These are phyloP conservation scores for Azorinus chamasolen DNA, from an alignment of 2,888 invertebrate genomes.

Conservation along the genomic window DNA sequence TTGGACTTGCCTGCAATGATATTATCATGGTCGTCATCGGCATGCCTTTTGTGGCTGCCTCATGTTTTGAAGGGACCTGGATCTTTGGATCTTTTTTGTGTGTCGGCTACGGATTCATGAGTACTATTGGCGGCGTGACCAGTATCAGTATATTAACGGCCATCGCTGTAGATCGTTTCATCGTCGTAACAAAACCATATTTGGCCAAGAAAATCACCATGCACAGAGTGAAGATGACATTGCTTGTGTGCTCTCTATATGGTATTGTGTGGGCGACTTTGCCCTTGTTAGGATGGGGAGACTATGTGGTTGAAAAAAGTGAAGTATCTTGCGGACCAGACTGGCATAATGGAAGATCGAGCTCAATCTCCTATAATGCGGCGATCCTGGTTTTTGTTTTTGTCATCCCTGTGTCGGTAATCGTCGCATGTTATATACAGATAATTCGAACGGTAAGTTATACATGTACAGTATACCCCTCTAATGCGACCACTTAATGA, in stretches of 20 bases:
- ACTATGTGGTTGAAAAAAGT: slow-evolving; percentile 22
- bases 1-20: slow-evolving; percentile 33
- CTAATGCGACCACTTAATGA: too few species aligned
- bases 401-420: slow-evolving; percentile 66
- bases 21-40: slow-evolving; percentile 24
- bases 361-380: slow-evolving; percentile 30
- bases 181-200: slow-evolving; percentile 27
- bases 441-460: too few species aligned
- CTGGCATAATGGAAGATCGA: slow-evolving; percentile 26
- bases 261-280: slow-evolving; percentile 49
- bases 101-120: slow-evolving; percentile 30
- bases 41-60: slow-evolving; percentile 38
- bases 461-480: too few species aligned
- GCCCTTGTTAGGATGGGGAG: slow-evolving; percentile 48
- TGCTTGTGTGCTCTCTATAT: slow-evolving; percentile 37
- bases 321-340: slow-evolving; percentile 38
- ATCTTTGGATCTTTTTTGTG: slow-evolving; percentile 40
- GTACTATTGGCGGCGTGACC: slow-evolving; percentile 32
- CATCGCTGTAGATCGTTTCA: slow-evolving; percentile 42
- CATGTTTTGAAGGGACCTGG: slow-evolving; percentile 39
- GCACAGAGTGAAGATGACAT: slow-evolving; percentile 31
- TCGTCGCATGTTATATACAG: slow-evolving; percentile 60
- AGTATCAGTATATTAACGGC: slow-evolving; percentile 40
- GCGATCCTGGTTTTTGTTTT: slow-evolving; percentile 34
- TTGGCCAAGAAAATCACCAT: slow-evolving; percentile 43